These are phyloP conservation scores for Bursaphelenchus okinawaensis DNA, from an alignment of 2,888 invertebrate genomes.

Conservation along the genomic window DNA sequence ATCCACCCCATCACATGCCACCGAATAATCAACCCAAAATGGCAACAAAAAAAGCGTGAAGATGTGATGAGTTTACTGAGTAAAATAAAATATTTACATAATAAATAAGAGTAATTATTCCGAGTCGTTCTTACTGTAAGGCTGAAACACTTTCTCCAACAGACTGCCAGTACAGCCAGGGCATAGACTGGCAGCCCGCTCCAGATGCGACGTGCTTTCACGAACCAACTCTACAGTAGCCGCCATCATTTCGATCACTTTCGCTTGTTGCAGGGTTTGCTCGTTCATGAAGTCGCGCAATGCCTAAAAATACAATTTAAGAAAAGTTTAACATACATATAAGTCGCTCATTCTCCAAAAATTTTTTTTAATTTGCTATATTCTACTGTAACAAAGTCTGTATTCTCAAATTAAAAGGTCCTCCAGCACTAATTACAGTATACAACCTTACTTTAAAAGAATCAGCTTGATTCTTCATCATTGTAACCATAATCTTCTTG, in stretches of 20 bases:
- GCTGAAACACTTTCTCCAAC: constrained; percentile 1
- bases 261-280: constrained; percentile 2
- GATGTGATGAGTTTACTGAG: background rate
- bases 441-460: background rate
- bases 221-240: constrained; percentile 4
- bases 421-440: no score
- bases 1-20: no score
- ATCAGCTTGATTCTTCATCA: background rate
- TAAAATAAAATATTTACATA: background rate
- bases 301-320: no score
- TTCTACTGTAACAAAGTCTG: no score
- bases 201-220: background rate
- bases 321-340: no score
- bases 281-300: constrained; percentile 5
- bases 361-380: no score
- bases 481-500: background rate
- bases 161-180: constrained; percentile 1
- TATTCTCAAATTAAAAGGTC: no score
- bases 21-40: no score
- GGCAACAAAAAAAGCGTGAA: no score
- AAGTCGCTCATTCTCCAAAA: no score
- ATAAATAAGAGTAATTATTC: background rate
- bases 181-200: background rate
- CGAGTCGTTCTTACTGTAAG: background rate
- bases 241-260: constrained; percentile 7